Conservation (phyloP, 1,140 invertebrate genomes). For the Magallana ariakensis region DNA sequence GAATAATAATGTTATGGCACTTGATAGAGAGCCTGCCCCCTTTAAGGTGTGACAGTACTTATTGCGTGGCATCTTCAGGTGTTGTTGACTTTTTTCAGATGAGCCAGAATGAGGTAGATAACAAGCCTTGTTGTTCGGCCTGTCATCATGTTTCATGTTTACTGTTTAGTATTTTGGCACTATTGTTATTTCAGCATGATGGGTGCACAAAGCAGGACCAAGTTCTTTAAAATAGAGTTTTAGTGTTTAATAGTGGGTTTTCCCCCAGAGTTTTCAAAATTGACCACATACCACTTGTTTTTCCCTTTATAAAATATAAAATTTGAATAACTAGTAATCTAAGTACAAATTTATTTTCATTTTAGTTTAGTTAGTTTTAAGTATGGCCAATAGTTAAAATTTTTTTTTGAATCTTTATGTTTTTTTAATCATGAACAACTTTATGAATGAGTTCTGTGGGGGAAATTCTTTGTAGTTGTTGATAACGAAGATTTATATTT, state of each 20-base stretch:
- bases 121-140: conserved; percentile 25
- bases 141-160: conserved; percentile 24
- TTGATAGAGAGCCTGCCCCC: no score
- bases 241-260: conserved; percentile 21
- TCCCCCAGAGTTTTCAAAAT: conserved; percentile 33
- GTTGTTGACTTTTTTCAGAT: conserved; percentile 14
- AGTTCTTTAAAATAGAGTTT: conserved; percentile 30
- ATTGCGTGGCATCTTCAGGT: background rate
- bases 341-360: no score
- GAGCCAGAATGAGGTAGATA: background rate
- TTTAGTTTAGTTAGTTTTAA: no score
- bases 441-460: background rate
- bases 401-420: no score
- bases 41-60: no score
- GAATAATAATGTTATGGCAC: no score
- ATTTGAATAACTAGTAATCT: no score
- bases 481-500: conserved; percentile 27
- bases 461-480: conserved; percentile 36
- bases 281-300: background rate
- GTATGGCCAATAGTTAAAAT: no score
- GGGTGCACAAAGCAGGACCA: conserved; percentile 26
- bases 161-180: conserved; percentile 31
- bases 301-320: no score
- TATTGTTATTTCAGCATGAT: conserved; percentile 44
- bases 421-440: no score